These are phyloP conservation scores for Acromyrmex heyeri DNA, from an alignment of 1,140 invertebrate genomes.

Conservation along the genomic window DNA sequence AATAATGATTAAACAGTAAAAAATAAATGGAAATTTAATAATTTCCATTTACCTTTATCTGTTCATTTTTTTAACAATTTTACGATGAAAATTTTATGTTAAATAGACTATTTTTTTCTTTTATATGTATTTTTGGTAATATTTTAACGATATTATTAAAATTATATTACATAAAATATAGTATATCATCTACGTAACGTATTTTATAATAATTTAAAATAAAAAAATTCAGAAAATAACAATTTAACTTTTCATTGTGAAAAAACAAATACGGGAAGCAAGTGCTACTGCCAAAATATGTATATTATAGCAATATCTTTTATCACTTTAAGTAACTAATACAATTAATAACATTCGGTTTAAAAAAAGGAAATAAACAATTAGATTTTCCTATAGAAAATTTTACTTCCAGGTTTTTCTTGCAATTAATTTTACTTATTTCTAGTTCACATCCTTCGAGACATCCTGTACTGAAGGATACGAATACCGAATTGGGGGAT, in stretches of 20 bases:
- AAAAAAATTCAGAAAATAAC: neutral
- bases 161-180: neutral
- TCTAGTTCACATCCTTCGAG: neutral
- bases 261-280: neutral
- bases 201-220: neutral
- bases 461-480: conserved; percentile 23
- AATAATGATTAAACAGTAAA: neutral
- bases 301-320: neutral
- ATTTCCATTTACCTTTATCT: too few relatives aligned
- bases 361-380: neutral
- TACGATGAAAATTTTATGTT: neutral
- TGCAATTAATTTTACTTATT: neutral
- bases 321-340: neutral
- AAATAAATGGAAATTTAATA: neutral
- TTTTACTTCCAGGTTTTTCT: neutral
- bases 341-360: neutral
- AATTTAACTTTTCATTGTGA: neutral
- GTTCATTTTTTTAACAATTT: neutral
- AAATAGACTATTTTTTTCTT: neutral
- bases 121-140: neutral
- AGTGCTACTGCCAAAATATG: neutral
- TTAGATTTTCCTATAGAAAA: neutral
- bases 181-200: neutral
- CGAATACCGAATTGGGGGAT: conserved; percentile 40
- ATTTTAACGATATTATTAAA: conserved; percentile 6